Conservation (phyloP, 2,797 vertebrate species). For the Apogon hyalosoma region DNA sequence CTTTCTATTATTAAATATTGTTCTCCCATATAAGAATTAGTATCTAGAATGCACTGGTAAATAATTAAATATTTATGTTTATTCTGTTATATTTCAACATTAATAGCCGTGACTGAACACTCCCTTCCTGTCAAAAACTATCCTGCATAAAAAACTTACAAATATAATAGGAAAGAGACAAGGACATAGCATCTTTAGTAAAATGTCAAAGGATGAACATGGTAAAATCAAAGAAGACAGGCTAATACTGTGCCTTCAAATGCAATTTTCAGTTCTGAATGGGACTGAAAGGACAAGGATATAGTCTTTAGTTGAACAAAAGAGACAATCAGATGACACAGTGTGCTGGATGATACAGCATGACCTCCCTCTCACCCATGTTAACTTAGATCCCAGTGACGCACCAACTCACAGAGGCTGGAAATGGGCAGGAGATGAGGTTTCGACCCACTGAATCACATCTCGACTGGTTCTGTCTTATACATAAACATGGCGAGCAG, state of each 20-base stretch:
- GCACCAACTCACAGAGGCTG: conserved; percentile 45
- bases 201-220: not conserved
- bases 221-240: not conserved
- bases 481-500: conserved; percentile 73
- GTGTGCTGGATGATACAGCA: conserved; percentile 3
- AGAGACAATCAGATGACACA: conserved; percentile 26
- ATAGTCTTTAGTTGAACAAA: conserved; percentile 35
- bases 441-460: conserved; percentile 67
- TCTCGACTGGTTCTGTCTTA: conserved; percentile 51
- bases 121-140: no score
- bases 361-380: conserved; percentile 40
- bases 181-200: not conserved
- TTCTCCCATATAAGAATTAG: no score
- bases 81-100: no score
- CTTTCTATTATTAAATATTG: not conserved
- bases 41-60: no score
- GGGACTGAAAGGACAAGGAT: conserved; percentile 8
- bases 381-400: conserved; percentile 57
- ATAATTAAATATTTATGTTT: no score
- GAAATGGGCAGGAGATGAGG: conserved; percentile 69
- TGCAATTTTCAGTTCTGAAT: conserved; percentile 6
- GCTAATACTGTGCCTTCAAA: not conserved
- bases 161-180: not conserved
- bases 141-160: not conserved
- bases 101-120: no score